Base-by-base conservation (phyloP, 1,140 invertebrate species). In the Hylaeus anthracinus region DNA sequence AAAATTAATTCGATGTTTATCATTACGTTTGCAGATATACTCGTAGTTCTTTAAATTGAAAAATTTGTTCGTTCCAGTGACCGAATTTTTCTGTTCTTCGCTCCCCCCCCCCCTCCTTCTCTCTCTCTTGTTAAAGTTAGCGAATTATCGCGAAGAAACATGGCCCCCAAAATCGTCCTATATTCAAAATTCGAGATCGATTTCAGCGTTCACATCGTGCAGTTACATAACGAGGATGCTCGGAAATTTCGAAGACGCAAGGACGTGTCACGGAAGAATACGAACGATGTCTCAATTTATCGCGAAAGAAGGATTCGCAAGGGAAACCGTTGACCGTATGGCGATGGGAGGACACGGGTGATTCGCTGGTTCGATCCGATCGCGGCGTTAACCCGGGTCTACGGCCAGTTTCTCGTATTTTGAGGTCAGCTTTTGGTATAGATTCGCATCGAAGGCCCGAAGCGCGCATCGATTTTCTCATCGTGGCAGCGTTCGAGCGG, bases 381-480 rank as follows among this genome's bases (percentile, higher is more conserved):
- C 26, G n/a, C 14, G 45, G n/a, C 14, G n/a, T 61, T 80, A 69
- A 70, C 56, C n/a, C 66, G 43, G 81, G 78, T 82, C 81, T 81
- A 85, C 83, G 83, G 65, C 78, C 80, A 43, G 73, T 72, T 55
- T 26, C 72, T 45, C 58, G 53, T 5, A 84, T 86, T 86, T 81
- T 75, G 64, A 81, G 78, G 82, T 86, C 82, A 85, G 69, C 58
- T 85, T 87, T 87, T 84, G 81, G 65, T 83, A 83, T 77, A 82
- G 83, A 87, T 83, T 86, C 70, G 65, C 63, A 71, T 48, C 64
- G 81, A 79, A 66, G 83, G 77, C 75, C n/a, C 75, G 74, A 85
- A 80, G 75, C 65, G 72, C 70, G 74, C 82, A 89, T 89, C 83
- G 88, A 90, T 89, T 88, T 88, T 86, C 84, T 51, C 82, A 76